phyloP scores from a whole-genome alignment of 2,113 vertebrate genomes.

The Neotragus moschatus region DNA sequence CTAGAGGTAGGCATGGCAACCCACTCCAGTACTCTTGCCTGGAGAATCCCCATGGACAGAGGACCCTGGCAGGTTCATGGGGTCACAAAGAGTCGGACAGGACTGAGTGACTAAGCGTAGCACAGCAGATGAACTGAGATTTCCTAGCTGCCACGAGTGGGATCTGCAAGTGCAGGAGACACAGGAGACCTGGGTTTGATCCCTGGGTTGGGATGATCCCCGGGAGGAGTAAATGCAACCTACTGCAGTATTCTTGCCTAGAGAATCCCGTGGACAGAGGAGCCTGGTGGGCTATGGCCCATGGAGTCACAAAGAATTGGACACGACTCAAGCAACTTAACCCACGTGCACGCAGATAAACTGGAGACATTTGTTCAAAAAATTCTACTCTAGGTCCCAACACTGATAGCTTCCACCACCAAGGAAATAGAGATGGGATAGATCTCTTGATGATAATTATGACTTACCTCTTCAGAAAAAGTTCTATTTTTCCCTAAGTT shows the following conservation, averaged over 20 bases:
- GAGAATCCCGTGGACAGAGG: background rate
- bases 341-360: rapidly evolving
- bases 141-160: background rate
- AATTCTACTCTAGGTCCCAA: background rate
- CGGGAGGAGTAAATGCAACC: background rate
- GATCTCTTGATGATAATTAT: conserved; percentile 45
- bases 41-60: background rate
- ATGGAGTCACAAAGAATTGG: background rate
- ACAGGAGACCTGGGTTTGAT: background rate
- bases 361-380: background rate
- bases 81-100: background rate
- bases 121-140: background rate
- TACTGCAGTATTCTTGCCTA: background rate
- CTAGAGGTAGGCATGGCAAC: background rate
- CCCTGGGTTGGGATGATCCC: background rate
- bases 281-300: background rate
- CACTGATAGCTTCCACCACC: background rate
- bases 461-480: conserved; percentile 38
- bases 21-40: background rate
- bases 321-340: background rate
- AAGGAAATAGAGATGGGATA: background rate
- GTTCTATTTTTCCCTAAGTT: conserved; percentile 52
- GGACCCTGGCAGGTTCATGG: background rate
- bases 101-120: background rate
- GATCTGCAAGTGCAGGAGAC: background rate